Base-by-base conservation (phyloP, 2,113 vertebrate genomes). In the Microcebus lehilahytsara region DNA sequence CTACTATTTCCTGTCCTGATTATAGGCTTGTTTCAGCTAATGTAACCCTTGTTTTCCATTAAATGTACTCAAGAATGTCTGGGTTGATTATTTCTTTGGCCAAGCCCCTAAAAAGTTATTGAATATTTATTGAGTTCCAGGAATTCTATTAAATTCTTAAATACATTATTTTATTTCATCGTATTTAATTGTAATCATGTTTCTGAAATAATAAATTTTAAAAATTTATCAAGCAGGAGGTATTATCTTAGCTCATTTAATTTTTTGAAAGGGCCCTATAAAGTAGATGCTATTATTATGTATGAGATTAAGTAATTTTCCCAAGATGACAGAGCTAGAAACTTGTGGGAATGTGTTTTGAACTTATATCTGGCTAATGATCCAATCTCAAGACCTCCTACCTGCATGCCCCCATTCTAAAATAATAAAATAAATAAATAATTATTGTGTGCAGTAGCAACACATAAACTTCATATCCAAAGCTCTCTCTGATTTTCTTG, bases 1-100 rank as follows among this genome's bases (percentile, higher is more conserved):
- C 56, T 78, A 89, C 84, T 88, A 89, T 96, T 98, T 98, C 91
- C 96, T 85, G 69, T 95, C 96, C 78, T 93, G 95, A 97, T 95
- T 89, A 96, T 13, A 97, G 93, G 56, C 87, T 95, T 79, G 95
- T 95, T 97, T 53, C 62, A 74, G 79, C 81, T 85, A 91, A 91
- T 91, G 79, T 58, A 85, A 95, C 56, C 37, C 77, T 96, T 80
- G 53, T 90, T 96, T 96, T 91, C 91, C 89, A 71, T 96, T 91
- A 62, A 85, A 56, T 37, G 72, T n/a, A 83, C 93, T 95, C 66
- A 58, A 67, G 80, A 96, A 96, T 93, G 86, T 71, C 96, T 86
- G 69, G 62, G 93, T 94, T 91, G 96, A 96, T 89, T 94, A 71
- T 94, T 93, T 97, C 86, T 91, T 94, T 93, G 96, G 96, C 87